Base-by-base conservation (phyloP, 2,797 vertebrate genomes). In the Triplophysa bombifrons region DNA sequence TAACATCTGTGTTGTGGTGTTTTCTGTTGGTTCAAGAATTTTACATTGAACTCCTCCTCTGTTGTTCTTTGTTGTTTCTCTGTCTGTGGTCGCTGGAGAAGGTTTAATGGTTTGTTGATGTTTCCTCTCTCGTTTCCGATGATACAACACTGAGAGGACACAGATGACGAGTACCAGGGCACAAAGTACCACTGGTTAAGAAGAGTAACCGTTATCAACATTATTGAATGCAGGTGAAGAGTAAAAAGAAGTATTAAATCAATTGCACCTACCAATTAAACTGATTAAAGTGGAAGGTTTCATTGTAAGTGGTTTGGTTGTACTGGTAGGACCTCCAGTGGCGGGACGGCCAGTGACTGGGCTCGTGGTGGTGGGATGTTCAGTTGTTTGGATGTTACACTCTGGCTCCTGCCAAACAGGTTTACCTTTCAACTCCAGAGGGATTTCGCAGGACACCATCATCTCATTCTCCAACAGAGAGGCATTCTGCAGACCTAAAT, bases 341-440 rank as follows among this genome's bases (percentile, higher is more conserved):
- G 34, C 19, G 19, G 10, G 17, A 19, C 0, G 13, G 10, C 2
- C 7, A 1, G 51, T 68, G 64, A 19, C 9, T 13, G 50, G 9
- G 50, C 8, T 48, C 55, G 11, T 4, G 55, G 61, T 58, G 8
- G 27, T 50, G 13, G 9, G 5, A 17, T 48, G 65, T 63, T 3
- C 5, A n/a, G n/a, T 0, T 8, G 83, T 13, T 12, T 2, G 0
- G 13, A 61, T 60, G 51, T 30, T n/a, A 72, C 94, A 94, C 71
- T 50, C 80, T 0, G 90, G 86, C 20, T 89, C 55, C 1, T 91
- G 90, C 92, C 90, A 93, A 58, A 91, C 90, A 4, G 74, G 88
- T 2, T 0, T 63, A 34, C 89, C 93, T 44, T 27, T 84, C 67
- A 90, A 82, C 22, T 80, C 48, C 0, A 78, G 34, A 5, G 93